These are phyloP conservation scores for Onychostruthus taczanowskii DNA, from an alignment of 2,113 vertebrate species.

Conservation along the genomic window DNA sequence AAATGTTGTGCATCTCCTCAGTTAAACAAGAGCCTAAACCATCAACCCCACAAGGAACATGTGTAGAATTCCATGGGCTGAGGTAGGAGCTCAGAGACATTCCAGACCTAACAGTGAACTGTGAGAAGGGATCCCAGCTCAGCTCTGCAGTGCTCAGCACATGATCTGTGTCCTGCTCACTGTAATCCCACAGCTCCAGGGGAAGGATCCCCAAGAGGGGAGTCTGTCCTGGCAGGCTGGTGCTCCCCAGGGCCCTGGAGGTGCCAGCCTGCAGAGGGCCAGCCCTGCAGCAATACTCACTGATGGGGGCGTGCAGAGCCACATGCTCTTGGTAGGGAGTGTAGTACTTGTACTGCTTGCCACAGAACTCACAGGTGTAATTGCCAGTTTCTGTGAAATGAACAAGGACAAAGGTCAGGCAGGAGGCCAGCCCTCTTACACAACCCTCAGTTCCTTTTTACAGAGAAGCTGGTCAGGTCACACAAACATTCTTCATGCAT, in stretches of 20 bases:
- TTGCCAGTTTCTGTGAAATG: constrained; percentile 89
- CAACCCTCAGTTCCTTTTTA: not conserved
- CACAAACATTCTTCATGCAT: not conserved
- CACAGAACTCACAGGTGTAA: constrained; percentile 96
- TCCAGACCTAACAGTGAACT: not conserved
- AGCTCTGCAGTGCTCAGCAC: not conserved
- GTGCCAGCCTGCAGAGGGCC: not conserved
- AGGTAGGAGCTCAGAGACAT: not conserved
- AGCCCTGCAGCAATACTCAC: constrained; percentile 76
- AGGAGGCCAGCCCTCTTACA: not conserved
- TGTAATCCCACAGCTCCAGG: not conserved
- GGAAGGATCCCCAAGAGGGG: not conserved
- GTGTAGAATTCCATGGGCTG: not conserved
- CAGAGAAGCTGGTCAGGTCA: not conserved
- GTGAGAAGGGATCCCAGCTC: not conserved
- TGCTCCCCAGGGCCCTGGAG: not conserved
- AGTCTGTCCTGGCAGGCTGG: not conserved
- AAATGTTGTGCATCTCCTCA: not conserved
- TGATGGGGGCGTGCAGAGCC: constrained; percentile 94
- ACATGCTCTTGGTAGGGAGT: constrained; percentile 99
- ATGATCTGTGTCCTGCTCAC: not conserved
- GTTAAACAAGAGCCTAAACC: not conserved
- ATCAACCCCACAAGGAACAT: not conserved
- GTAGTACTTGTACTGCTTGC: constrained; percentile 99
- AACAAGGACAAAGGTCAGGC: constrained; percentile 6